A percentile compares a stretch with the other conserved stretches of the same genome.
Evolutionary conservation across 1,140 invertebrate species (phyloP).

Genomic region (Cheumatopsyche charites): DNA sequence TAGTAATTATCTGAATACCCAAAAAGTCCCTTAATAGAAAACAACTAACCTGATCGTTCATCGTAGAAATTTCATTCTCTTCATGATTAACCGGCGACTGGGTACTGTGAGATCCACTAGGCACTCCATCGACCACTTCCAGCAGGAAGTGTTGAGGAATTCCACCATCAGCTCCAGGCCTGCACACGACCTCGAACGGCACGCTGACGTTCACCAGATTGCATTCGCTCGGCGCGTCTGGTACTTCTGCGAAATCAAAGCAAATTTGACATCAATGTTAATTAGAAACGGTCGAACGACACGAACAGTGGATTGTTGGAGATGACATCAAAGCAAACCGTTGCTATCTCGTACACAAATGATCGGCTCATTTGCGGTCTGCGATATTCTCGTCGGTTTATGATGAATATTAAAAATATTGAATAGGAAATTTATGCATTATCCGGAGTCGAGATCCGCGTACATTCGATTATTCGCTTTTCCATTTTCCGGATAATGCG

Average conservation of each 20-base stretch:
- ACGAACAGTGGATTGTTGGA: background rate
- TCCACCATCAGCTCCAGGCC: slow-evolving; percentile 75
- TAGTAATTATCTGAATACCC: too few relatives aligned
- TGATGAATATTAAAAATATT: too few relatives aligned
- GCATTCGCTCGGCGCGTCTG: slow-evolving; percentile 69
- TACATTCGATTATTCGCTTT: too few relatives aligned
- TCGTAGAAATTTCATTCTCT: slow-evolving; percentile 63
- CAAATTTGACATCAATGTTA: background rate
- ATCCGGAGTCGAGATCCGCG: too few relatives aligned
- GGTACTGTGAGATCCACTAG: slow-evolving; percentile 50
- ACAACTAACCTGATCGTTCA: slow-evolving; percentile 57
- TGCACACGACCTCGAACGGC: slow-evolving; percentile 70
- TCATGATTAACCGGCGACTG: slow-evolving; percentile 44
- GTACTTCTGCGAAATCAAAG: slow-evolving; percentile 59
- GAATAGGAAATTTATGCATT: too few relatives aligned
- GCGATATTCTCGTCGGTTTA: too few relatives aligned
- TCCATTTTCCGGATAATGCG: slow-evolving; percentile 5
- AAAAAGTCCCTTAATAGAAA: too few relatives aligned
- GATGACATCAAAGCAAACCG: background rate
- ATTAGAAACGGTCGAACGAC: background rate
- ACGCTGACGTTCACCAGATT: slow-evolving; percentile 65
- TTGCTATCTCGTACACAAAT: background rate
- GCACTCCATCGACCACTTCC: slow-evolving; percentile 73
- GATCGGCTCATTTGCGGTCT: background rate
- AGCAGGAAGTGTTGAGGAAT: slow-evolving; percentile 77